Evolutionary conservation across 2,797 vertebrate species (phyloP).

Genomic region (Decapterus maruadsi): DNA sequence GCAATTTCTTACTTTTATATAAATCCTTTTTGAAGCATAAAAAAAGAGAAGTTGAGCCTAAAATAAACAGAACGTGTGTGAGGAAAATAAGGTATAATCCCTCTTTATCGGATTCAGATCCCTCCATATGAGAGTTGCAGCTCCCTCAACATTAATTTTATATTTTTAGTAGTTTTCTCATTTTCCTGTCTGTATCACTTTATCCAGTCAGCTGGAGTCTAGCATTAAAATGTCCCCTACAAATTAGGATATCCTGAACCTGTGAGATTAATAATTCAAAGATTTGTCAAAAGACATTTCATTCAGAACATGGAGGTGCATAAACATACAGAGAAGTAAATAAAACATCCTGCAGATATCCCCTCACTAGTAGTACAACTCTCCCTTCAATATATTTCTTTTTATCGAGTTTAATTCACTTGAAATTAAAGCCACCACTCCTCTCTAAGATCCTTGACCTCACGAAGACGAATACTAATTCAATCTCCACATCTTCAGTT

Average conservation of each 20-base stretch:
- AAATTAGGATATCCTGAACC: background rate
- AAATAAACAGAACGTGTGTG: background rate
- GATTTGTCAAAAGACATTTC: background rate
- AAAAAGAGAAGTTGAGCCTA: background rate
- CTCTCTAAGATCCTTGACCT: background rate
- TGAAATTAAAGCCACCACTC: background rate
- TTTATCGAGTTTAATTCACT: background rate
- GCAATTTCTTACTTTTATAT: background rate
- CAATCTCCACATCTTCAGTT: background rate
- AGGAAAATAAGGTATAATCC: background rate
- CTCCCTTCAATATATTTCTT: background rate
- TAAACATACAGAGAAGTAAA: slow-evolving; percentile 1
- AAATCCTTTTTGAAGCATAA: background rate
- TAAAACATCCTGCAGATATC: background rate
- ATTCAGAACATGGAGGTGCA: background rate
- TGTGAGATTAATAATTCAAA: background rate
- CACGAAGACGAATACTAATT: background rate
- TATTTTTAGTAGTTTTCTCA: background rate
- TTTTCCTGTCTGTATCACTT: background rate
- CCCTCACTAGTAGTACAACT: background rate
- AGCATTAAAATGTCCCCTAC: background rate
- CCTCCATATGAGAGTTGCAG: background rate
- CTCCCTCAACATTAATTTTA: background rate
- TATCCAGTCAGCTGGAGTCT: background rate
- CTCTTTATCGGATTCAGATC: background rate